Percentiles rank a stretch among this genome's conserved stretches.
Evolutionary conservation across 2,888 invertebrate genomes (phyloP).

Genomic region (Nomada hirtipes): DNA sequence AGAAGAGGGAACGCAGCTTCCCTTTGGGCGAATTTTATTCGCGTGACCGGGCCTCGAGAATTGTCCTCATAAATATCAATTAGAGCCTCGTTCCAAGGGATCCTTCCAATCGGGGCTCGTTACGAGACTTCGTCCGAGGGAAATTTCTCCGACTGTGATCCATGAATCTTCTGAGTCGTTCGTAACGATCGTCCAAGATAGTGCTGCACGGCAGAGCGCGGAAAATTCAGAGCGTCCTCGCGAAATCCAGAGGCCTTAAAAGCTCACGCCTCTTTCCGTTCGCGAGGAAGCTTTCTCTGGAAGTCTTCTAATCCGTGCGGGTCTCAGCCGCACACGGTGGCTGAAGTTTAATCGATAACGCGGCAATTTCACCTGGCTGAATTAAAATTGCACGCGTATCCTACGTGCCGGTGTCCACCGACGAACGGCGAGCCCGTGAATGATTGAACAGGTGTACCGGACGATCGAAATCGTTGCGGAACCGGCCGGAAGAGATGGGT

Average conservation of each 20-base stretch:
- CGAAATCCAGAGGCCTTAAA: slow-evolving; percentile 47
- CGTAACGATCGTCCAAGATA: neutral
- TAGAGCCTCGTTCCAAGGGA: neutral
- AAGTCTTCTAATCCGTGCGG: slow-evolving; percentile 46
- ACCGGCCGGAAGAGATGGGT: neutral
- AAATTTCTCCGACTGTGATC: too few relatives aligned
- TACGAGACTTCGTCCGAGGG: too few relatives aligned
- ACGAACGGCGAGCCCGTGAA: neutral
- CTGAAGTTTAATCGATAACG: slow-evolving; percentile 59
- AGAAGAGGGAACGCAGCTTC: too few relatives aligned
- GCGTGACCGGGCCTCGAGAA: too few relatives aligned
- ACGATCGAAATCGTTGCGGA: slow-evolving; percentile 18
- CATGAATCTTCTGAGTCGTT: too few relatives aligned
- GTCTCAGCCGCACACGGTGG: slow-evolving; percentile 19
- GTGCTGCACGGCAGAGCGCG: neutral
- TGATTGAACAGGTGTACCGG: slow-evolving; percentile 30
- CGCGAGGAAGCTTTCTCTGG: slow-evolving; percentile 9
- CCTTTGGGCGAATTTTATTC: neutral
- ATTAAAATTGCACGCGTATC: slow-evolving; percentile 56
- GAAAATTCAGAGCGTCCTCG: neutral
- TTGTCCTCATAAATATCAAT: neutral
- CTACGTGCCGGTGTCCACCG: neutral
- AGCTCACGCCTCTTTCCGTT: slow-evolving; percentile 39
- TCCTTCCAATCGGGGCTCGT: neutral
- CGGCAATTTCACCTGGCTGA: slow-evolving; percentile 46